phyloP scores from a whole-genome alignment of 2,888 invertebrate genomes.

The Tetranychus truncatus region DNA sequence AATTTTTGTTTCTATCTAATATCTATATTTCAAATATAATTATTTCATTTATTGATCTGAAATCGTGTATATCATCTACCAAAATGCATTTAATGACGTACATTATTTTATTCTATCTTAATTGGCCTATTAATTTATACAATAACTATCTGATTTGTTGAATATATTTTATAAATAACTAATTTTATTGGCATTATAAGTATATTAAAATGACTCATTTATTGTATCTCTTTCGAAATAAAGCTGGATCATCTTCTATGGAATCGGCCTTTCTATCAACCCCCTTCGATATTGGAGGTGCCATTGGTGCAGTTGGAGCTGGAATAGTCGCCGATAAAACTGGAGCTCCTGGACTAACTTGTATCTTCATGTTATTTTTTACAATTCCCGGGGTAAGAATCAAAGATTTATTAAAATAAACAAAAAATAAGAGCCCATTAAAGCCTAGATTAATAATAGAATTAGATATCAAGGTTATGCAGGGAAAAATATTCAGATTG shows the following conservation, averaged over 20 bases:
- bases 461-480: too few relatives aligned
- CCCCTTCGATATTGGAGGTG: constrained; percentile 53
- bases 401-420: not conserved
- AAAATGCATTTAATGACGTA: too few relatives aligned
- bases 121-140: too few relatives aligned
- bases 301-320: constrained; percentile 66
- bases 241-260: constrained; percentile 44
- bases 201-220: not conserved
- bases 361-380: constrained; percentile 54
- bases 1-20: not conserved
- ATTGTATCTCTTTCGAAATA: constrained; percentile 12
- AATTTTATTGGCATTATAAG: too few relatives aligned
- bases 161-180: too few relatives aligned
- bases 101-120: too few relatives aligned
- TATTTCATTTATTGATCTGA: too few relatives aligned
- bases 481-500: too few relatives aligned
- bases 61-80: too few relatives aligned
- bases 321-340: constrained; percentile 61
- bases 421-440: not conserved
- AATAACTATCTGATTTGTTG: too few relatives aligned
- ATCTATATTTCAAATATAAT: not conserved
- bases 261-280: constrained; percentile 35
- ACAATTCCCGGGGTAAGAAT: constrained; percentile 59
- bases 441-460: too few relatives aligned
- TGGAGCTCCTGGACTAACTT: constrained; percentile 70